phyloP scores from a whole-genome alignment of 1,140 invertebrate genomes.

The Aplysia californica region DNA sequence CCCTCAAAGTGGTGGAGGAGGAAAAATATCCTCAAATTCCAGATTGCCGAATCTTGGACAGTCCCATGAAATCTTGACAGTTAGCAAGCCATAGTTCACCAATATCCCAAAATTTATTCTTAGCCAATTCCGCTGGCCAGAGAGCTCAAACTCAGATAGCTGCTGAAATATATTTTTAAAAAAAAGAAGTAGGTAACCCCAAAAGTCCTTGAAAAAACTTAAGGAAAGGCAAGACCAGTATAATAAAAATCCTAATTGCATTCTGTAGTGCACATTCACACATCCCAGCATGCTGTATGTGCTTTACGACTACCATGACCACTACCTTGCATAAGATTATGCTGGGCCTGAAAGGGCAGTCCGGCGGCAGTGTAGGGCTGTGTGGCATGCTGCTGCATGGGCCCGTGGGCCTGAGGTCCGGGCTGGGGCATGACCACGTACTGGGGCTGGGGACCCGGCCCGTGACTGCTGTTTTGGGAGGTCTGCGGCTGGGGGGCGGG shows the following conservation, averaged over 20 bases:
- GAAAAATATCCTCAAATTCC: no score
- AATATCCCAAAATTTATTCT: no score
- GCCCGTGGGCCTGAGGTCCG: slow-evolving; percentile 6
- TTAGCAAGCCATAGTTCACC: no score
- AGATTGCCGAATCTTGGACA: no score
- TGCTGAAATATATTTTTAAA: background rate
- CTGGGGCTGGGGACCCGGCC: slow-evolving; percentile 15
- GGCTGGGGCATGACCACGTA: slow-evolving; percentile 26
- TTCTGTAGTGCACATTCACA: no score
- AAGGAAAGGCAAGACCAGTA: background rate
- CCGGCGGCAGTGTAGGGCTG: background rate
- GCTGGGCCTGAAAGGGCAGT: slow-evolving; percentile 17
- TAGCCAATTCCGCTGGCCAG: no score
- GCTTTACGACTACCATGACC: no score
- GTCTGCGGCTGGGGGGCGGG: slow-evolving; percentile 19
- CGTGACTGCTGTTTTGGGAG: slow-evolving; percentile 7
- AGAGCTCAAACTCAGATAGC: background rate
- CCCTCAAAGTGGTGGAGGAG: no score
- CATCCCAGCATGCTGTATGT: no score
- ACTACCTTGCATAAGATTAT: slow-evolving; percentile 25
- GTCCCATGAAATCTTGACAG: no score
- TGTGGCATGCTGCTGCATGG: slow-evolving; percentile 14
- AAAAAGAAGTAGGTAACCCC: background rate
- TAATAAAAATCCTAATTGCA: no score
- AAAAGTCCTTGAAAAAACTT: background rate